Evolutionary conservation across 1,140 invertebrate species (phyloP).

Genomic region (Lepeophtheirus salmonis): DNA sequence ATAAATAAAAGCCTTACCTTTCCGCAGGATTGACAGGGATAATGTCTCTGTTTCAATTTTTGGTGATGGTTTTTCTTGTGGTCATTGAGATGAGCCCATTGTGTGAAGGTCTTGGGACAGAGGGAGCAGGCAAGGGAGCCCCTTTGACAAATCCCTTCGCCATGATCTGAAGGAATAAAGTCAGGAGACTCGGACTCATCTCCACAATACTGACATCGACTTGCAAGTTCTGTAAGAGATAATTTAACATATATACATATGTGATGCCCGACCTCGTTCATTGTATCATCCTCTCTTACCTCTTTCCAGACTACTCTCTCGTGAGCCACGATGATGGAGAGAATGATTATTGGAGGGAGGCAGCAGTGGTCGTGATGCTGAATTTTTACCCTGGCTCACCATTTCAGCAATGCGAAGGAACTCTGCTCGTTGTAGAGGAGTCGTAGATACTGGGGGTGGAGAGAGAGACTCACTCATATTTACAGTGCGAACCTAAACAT

Average conservation of each 20-base stretch:
- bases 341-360: background rate
- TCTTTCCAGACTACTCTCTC: conserved; percentile 5
- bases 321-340: background rate
- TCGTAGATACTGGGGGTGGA: background rate
- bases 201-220: conserved; percentile 8
- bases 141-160: conserved; percentile 5
- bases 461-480: no score
- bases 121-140: conserved; percentile 12
- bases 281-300: background rate
- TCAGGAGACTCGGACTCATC: conserved; percentile 1
- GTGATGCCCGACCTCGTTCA: background rate
- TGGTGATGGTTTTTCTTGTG: conserved; percentile 18
- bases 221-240: background rate
- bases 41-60: conserved; percentile 18
- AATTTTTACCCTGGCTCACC: background rate
- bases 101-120: conserved; percentile 18
- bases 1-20: conserved; percentile 16
- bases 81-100: conserved; percentile 10
- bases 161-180: conserved; percentile 8
- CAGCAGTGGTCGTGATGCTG: background rate
- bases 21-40: conserved; percentile 18
- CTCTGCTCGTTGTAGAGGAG: conserved; percentile 7
- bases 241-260: background rate
- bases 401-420: conserved; percentile 7
- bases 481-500: background rate